Percentiles rank a stretch among this genome's conserved stretches.
Evolutionary conservation across 2,888 invertebrate species (phyloP).

Genomic region (Apocheima hispidaria): DNA sequence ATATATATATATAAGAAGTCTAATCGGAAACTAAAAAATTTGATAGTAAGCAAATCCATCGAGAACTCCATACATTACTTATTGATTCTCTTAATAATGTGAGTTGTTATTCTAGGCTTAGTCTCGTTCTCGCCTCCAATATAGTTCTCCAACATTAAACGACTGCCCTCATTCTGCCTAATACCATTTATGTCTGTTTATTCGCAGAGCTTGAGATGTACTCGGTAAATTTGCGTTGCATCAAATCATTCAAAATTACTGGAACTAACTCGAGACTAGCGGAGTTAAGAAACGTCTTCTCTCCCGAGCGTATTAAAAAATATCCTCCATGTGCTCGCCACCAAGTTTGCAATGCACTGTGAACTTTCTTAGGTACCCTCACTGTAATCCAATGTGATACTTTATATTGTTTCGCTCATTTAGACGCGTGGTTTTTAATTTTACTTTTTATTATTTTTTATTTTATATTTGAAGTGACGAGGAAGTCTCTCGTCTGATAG

Average conservation of each 20-base stretch:
- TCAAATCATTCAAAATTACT: slow-evolving; percentile 6
- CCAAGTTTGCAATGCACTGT: slow-evolving; percentile 26
- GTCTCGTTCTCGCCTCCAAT: background rate
- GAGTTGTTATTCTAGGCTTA: background rate
- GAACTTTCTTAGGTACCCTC: slow-evolving; percentile 15
- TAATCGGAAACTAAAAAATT: too few species aligned
- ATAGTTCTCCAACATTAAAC: background rate
- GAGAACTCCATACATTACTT: too few species aligned
- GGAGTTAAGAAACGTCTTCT: slow-evolving; percentile 3
- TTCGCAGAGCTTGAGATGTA: background rate
- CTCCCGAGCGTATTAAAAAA: too few species aligned
- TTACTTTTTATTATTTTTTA: slow-evolving; percentile 1
- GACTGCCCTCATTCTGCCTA: slow-evolving; percentile 1
- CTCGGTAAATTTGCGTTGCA: slow-evolving; percentile 1
- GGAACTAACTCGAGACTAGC: background rate
- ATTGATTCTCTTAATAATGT: background rate
- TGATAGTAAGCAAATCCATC: too few species aligned
- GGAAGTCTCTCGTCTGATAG: too few species aligned
- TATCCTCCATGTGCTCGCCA: too few species aligned
- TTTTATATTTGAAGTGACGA: too few species aligned
- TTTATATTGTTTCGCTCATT: slow-evolving; percentile 21
- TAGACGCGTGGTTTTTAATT: background rate
- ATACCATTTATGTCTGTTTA: slow-evolving; percentile 1
- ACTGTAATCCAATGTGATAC: slow-evolving; percentile 10
- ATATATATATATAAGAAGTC: too few species aligned